Evolutionary conservation across 2,888 invertebrate species (phyloP).

Genomic region (Byasa hedistus): DNA sequence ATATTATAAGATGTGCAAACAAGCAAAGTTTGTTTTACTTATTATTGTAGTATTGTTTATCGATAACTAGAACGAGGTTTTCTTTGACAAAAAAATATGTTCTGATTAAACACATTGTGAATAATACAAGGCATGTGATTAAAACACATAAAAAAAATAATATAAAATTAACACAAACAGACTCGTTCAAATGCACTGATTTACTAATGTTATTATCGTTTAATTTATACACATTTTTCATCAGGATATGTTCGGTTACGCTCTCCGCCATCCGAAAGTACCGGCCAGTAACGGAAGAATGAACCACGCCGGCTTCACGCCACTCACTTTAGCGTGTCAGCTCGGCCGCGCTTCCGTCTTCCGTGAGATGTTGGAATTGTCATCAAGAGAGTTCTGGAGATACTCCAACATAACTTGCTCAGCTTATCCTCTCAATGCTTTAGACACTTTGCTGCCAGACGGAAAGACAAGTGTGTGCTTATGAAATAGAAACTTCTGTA

Average conservation of each 20-base stretch:
- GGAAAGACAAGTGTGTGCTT: conserved; percentile 91
- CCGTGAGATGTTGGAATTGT: conserved; percentile 98
- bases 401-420: conserved; percentile 99
- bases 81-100: no score
- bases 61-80: no score
- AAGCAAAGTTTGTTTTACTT: no score
- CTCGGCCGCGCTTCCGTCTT: conserved; percentile 97
- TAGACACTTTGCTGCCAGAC: conserved; percentile 96
- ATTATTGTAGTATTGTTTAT: no score
- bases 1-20: no score
- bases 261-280: conserved; percentile 94
- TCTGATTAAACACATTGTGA: no score
- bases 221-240: background rate
- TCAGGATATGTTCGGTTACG: conserved; percentile 99
- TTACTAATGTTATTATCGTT: no score
- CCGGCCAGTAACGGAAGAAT: conserved; percentile 95
- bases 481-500: background rate
- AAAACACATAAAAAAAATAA: no score
- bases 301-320: conserved; percentile 95
- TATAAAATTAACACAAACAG: no score
- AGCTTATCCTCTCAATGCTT: conserved; percentile 96
- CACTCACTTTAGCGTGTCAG: conserved; percentile 97
- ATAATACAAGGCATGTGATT: no score
- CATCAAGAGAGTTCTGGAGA: conserved; percentile 97
- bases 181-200: no score